Evolutionary conservation across 1,140 invertebrate genomes (phyloP).

Genomic region (Grapholita molesta): DNA sequence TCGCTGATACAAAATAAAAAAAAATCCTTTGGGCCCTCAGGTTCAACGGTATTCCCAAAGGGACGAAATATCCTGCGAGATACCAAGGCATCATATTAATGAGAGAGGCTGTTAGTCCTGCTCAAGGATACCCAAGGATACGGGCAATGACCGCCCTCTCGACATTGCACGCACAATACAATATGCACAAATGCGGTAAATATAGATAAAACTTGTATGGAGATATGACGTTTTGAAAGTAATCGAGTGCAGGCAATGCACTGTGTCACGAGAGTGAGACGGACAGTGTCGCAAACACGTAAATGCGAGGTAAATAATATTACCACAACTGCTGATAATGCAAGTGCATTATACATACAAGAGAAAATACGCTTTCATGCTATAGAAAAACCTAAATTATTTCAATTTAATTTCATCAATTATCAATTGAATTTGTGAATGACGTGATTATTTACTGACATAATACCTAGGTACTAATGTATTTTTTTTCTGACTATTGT

Average conservation of each 20-base stretch:
- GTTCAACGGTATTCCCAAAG: slow-evolving; percentile 70
- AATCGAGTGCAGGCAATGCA: slow-evolving; percentile 24
- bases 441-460: too few species aligned
- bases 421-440: too few species aligned
- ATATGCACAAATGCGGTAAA: neutral
- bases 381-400: neutral
- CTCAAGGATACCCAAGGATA: slow-evolving; percentile 73
- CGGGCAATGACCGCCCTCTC: slow-evolving; percentile 50
- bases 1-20: neutral
- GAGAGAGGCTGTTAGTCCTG: slow-evolving; percentile 62
- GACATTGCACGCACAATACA: slow-evolving; percentile 32
- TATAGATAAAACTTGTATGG: neutral
- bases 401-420: too few species aligned
- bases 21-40: slow-evolving; percentile 39
- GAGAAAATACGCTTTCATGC: neutral
- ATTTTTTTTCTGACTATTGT: too few species aligned
- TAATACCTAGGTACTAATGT: too few species aligned
- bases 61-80: slow-evolving; percentile 78
- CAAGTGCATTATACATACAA: neutral
- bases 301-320: neutral
- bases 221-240: slow-evolving; percentile 20
- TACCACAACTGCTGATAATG: neutral
- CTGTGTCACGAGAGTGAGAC: neutral
- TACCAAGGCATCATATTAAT: slow-evolving; percentile 70
- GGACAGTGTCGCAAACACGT: neutral